These are phyloP conservation scores for Lampropteryx suffumata DNA, from an alignment of 2,888 invertebrate genomes.

Conservation along the genomic window DNA sequence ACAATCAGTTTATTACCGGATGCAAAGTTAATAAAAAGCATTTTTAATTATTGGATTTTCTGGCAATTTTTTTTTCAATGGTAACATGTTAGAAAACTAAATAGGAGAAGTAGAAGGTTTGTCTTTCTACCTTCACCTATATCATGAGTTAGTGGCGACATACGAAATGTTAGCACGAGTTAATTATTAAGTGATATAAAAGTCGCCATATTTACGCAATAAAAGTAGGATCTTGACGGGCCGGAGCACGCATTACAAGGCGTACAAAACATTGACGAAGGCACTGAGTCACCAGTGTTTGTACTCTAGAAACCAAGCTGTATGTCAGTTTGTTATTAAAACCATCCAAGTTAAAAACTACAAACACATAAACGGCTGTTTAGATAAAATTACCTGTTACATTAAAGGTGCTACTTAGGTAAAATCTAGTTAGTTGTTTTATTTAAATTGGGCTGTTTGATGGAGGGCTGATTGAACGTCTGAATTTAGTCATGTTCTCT, in stretches of 20 bases:
- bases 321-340: constrained; percentile 41
- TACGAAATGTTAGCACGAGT: constrained; percentile 30
- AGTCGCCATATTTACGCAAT: constrained; percentile 76
- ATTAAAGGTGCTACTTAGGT: no score
- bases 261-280: constrained; percentile 75
- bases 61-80: no score
- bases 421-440: no score
- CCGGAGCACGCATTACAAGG: constrained; percentile 68
- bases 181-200: constrained; percentile 41
- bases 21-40: constrained; percentile 5
- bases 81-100: no score
- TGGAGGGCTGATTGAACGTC: no score
- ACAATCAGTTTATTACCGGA: neutral
- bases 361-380: no score
- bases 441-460: no score
- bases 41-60: no score
- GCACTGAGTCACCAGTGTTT: constrained; percentile 65
- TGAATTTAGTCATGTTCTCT: no score
- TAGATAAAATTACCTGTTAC: no score
- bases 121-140: no score
- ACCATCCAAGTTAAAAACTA: neutral
- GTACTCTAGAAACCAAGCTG: constrained; percentile 65
- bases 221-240: constrained; percentile 70
- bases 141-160: constrained; percentile 24
- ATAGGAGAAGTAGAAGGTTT: no score